Conservation (phyloP, 1,140 invertebrate species). For the Eciton burchellii region DNA sequence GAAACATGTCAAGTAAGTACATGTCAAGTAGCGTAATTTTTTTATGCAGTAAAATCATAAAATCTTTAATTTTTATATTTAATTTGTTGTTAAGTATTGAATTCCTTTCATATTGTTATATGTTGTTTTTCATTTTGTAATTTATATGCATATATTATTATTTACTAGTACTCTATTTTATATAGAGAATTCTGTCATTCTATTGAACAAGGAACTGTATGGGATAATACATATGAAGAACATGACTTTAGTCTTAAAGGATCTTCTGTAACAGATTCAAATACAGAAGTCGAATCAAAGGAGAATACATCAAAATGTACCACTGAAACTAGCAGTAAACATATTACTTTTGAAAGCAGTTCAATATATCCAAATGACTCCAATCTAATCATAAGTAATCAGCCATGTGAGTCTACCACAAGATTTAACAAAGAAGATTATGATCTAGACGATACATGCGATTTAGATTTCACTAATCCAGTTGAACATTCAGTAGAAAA, state of each 20-base stretch:
- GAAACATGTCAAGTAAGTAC: constrained; percentile 78
- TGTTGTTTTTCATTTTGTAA: background rate
- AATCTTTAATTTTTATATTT: no score
- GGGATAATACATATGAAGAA: constrained; percentile 80
- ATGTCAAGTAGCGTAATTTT: no score
- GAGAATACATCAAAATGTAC: constrained; percentile 9
- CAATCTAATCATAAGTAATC: background rate
- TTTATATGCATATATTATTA: background rate
- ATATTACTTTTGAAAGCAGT: constrained; percentile 33
- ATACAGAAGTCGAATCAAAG: background rate
- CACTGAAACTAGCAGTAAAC: background rate
- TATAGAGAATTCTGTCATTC: constrained; percentile 78
- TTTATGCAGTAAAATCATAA: no score
- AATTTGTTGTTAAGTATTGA: no score
- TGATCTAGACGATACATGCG: background rate
- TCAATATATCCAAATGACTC: background rate
- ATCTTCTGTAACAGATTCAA: constrained; percentile 6
- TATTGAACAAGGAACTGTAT: constrained; percentile 77
- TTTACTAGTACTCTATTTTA: constrained; percentile 48
- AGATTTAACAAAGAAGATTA: background rate
- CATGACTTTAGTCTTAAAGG: constrained; percentile 69
- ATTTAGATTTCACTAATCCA: background rate
- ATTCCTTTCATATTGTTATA: no score
- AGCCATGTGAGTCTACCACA: background rate
- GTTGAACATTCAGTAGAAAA: background rate